Conservation (phyloP, 2,113 vertebrate species). For the Agapornis roseicollis region DNA sequence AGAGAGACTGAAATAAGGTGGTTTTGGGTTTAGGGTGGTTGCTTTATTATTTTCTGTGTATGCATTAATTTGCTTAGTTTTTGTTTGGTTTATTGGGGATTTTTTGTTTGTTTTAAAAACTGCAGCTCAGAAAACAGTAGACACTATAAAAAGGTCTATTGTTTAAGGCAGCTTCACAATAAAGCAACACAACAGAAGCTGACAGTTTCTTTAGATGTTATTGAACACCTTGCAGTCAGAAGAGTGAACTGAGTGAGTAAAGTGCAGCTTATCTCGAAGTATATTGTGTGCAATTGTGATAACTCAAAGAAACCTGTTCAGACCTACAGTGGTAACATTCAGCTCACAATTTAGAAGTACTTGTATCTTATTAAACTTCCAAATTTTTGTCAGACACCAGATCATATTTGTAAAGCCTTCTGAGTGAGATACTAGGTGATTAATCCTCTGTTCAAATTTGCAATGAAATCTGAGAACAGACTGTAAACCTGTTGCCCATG, state of each 20-base stretch:
- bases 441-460: not conserved
- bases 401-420: not conserved
- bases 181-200: not conserved
- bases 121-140: not conserved
- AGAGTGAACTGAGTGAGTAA: not conserved
- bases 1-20: not conserved
- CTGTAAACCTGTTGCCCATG: not conserved
- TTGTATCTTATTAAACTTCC: not conserved
- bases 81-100: not conserved
- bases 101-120: not conserved
- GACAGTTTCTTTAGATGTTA: not conserved
- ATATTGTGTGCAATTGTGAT: rapidly evolving
- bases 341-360: not conserved
- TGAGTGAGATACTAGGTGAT: not conserved
- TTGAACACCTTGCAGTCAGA: not conserved
- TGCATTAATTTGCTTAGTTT: not conserved
- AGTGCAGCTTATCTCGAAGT: not conserved
- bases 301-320: not conserved
- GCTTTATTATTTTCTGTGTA: not conserved
- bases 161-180: not conserved
- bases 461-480: not conserved
- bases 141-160: not conserved
- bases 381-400: not conserved
- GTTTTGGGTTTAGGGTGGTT: not conserved
- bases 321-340: not conserved